Conservation (phyloP, 2,888 invertebrate species). For the Drosophila kokeensis region DNA sequence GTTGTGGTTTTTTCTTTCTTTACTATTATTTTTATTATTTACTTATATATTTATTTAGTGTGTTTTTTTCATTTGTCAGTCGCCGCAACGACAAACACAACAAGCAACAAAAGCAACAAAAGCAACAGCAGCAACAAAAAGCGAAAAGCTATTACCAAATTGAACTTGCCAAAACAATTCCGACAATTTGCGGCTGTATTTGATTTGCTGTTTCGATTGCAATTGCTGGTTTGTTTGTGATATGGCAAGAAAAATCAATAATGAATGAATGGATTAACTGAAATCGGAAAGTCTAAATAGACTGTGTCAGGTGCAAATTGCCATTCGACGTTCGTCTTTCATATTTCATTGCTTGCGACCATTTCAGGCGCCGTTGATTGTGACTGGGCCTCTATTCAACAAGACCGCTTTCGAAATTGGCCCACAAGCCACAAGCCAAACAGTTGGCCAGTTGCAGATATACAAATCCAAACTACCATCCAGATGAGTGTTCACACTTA, state of each 20-base stretch:
- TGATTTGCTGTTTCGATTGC: slow-evolving; percentile 21
- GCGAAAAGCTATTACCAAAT: slow-evolving; percentile 39
- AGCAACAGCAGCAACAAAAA: slow-evolving; percentile 1
- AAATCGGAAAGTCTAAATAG: slow-evolving; percentile 36
- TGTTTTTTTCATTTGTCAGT: neutral
- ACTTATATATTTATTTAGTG: neutral
- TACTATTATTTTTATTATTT: neutral
- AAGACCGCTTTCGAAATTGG: slow-evolving; percentile 3
- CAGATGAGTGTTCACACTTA: neutral
- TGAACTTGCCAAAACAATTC: slow-evolving; percentile 23
- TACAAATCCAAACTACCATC: neutral
- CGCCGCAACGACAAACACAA: slow-evolving; percentile 7
- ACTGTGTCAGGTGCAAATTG: slow-evolving; percentile 70
- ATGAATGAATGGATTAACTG: slow-evolving; percentile 11
- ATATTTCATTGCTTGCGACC: neutral
- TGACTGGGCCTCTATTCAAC: neutral
- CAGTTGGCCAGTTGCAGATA: neutral
- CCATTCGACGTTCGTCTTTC: slow-evolving; percentile 46
- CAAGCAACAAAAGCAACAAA: neutral
- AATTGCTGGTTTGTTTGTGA: neutral
- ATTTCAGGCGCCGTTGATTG: neutral
- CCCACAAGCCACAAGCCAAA: neutral
- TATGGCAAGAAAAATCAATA: neutral
- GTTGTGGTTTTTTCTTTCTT: slow-evolving; percentile 12
- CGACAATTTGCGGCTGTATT: slow-evolving; percentile 22